These are phyloP conservation scores for Anhinga rufa DNA, from an alignment of 2,113 vertebrate genomes.

Conservation along the genomic window DNA sequence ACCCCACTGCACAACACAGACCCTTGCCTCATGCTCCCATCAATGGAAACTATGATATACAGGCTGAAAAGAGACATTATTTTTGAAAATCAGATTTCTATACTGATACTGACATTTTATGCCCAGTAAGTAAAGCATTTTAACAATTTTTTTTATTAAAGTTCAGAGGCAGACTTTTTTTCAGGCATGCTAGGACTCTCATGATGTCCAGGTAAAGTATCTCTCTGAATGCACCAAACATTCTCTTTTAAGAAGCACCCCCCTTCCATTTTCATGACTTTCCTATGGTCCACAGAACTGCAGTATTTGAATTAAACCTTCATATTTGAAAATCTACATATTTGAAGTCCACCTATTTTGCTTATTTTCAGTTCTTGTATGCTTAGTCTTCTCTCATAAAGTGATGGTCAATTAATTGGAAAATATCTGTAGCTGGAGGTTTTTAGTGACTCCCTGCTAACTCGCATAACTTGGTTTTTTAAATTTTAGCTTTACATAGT, in stretches of 20 bases:
- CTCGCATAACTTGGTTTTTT: not conserved
- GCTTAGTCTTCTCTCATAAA: not conserved
- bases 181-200: not conserved
- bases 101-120: not conserved
- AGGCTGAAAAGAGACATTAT: not conserved
- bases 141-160: not conserved
- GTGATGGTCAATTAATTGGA: not conserved
- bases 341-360: not conserved
- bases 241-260: not conserved
- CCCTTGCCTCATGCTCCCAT: fast-evolving
- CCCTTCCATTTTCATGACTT: not conserved
- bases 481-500: not conserved
- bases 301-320: not conserved
- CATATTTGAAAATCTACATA: not conserved
- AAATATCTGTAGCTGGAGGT: not conserved
- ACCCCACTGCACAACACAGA: not conserved
- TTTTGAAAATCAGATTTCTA: not conserved
- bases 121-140: not conserved
- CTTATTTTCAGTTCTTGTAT: not conserved
- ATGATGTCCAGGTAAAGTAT: not conserved
- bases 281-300: not conserved
- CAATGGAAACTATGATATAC: not conserved
- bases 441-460: not conserved
- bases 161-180: not conserved
- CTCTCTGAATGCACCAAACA: not conserved